These are phyloP conservation scores for Andrena haemorrhoa DNA, from an alignment of 2,888 invertebrate genomes.

Conservation along the genomic window DNA sequence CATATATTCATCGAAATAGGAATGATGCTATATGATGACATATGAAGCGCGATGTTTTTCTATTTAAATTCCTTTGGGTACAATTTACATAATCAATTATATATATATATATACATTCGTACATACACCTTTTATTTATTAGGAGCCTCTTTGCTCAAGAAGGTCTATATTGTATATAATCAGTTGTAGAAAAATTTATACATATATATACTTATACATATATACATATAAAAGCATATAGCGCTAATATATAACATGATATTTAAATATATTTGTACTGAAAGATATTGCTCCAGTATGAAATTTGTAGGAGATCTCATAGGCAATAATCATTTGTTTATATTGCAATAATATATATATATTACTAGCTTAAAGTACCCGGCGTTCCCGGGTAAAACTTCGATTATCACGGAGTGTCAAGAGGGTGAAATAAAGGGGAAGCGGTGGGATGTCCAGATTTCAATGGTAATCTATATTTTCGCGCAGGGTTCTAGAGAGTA, in stretches of 20 bases:
- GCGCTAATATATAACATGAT: slow-evolving; percentile 74
- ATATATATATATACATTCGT: slow-evolving; percentile 42
- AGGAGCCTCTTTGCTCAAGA: slow-evolving; percentile 74
- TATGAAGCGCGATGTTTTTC: slow-evolving; percentile 54
- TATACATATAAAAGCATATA: slow-evolving; percentile 63
- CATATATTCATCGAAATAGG: slow-evolving; percentile 36
- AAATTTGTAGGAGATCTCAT: slow-evolving; percentile 67
- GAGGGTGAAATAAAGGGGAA: too few relatives aligned
- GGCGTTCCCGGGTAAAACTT: too few relatives aligned
- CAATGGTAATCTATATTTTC: too few relatives aligned
- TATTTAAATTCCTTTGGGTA: slow-evolving; percentile 75
- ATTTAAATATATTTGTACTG: slow-evolving; percentile 76
- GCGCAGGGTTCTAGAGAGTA: too few relatives aligned
- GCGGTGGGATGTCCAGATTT: too few relatives aligned
- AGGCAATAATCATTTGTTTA: slow-evolving; percentile 74
- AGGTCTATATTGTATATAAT: slow-evolving; percentile 74
- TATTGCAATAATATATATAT: slow-evolving; percentile 61
- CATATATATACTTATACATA: slow-evolving; percentile 54
- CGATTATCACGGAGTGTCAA: too few relatives aligned
- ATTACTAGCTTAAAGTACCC: too few relatives aligned
- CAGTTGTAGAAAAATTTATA: slow-evolving; percentile 70
- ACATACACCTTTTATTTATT: slow-evolving; percentile 66
- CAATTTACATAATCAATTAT: slow-evolving; percentile 75
- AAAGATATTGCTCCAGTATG: slow-evolving; percentile 67
- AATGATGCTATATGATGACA: slow-evolving; percentile 29